Evolutionary conservation across 1,140 invertebrate genomes (phyloP).

Genomic region (Cyrtorhinus lividipennis): DNA sequence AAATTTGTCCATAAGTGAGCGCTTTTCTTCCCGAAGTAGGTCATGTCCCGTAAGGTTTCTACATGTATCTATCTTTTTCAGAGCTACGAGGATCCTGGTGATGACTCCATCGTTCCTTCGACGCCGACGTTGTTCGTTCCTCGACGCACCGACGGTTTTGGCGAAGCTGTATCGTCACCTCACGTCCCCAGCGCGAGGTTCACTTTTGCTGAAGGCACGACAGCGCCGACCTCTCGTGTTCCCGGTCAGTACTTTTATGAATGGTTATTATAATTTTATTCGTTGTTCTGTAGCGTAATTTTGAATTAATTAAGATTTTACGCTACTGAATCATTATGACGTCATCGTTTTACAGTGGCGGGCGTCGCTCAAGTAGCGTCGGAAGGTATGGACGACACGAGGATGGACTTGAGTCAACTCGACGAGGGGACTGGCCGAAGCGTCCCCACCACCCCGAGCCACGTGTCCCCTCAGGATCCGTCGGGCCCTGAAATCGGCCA

Average conservation of each 20-base stretch:
- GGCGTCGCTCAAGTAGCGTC: slow-evolving; percentile 35
- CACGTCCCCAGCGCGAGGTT: slow-evolving; percentile 56
- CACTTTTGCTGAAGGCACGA: slow-evolving; percentile 42
- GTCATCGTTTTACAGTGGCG: slow-evolving; percentile 12
- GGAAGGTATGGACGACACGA: slow-evolving; percentile 59
- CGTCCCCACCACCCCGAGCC: slow-evolving; percentile 55
- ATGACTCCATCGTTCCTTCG: slow-evolving; percentile 80
- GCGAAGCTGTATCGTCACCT: slow-evolving; percentile 82
- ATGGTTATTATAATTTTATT: background rate
- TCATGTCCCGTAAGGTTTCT: no score
- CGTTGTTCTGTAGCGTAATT: background rate
- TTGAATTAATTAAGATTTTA: no score
- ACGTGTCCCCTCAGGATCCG: slow-evolving; percentile 45
- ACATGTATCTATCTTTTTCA: no score
- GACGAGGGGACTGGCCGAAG: slow-evolving; percentile 48
- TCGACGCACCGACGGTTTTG: slow-evolving; percentile 71
- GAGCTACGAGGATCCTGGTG: slow-evolving; percentile 50
- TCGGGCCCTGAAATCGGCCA: background rate
- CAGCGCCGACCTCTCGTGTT: background rate
- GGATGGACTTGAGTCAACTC: slow-evolving; percentile 54
- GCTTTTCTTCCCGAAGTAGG: no score
- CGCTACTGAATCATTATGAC: no score
- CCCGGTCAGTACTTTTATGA: background rate
- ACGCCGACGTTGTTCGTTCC: slow-evolving; percentile 76
- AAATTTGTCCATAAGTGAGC: no score